These are phyloP conservation scores for Xylota sylvarum DNA, from an alignment of 2,888 invertebrate genomes.

Conservation along the genomic window DNA sequence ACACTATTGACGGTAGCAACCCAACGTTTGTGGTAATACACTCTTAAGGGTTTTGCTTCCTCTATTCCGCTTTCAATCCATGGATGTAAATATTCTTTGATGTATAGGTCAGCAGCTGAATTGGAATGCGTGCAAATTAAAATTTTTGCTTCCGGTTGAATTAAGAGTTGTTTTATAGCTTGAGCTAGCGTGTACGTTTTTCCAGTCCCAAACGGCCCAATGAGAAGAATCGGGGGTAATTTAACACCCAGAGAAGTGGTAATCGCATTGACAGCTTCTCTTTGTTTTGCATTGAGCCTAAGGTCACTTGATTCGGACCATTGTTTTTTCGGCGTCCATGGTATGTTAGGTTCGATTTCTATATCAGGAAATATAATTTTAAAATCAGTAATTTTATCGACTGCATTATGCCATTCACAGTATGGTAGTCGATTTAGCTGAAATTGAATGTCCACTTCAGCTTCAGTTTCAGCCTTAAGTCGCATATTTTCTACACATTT, in stretches of 20 bases:
- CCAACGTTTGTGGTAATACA: constrained; percentile 92
- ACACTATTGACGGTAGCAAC: constrained; percentile 90
- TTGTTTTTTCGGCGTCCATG: constrained; percentile 89
- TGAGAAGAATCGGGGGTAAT: constrained; percentile 90
- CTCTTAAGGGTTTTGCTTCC: constrained; percentile 90
- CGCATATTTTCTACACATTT: constrained; percentile 88
- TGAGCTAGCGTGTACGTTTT: constrained; percentile 93
- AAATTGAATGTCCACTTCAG: constrained; percentile 91
- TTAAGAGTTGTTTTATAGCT: constrained; percentile 89
- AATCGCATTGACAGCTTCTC: constrained; percentile 91
- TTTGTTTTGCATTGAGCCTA: constrained; percentile 91
- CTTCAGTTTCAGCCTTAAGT: constrained; percentile 87
- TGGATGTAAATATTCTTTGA: constrained; percentile 92
- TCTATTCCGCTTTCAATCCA: constrained; percentile 89
- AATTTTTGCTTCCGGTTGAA: constrained; percentile 88
- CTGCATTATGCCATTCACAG: constrained; percentile 93
- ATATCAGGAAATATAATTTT: constrained; percentile 90
- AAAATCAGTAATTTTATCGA: constrained; percentile 90
- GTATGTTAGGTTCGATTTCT: constrained; percentile 87
- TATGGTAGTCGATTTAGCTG: constrained; percentile 92
- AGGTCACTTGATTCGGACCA: constrained; percentile 88
- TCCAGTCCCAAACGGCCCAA: constrained; percentile 94
- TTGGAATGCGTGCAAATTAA: constrained; percentile 95
- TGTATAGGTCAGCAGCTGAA: constrained; percentile 94
- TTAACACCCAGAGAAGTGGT: constrained; percentile 88